A percentile compares a stretch with the other conserved stretches of the same genome.
Evolutionary conservation across 2,888 invertebrate species (phyloP).

Genomic region (Polydrusus tereticollis): DNA sequence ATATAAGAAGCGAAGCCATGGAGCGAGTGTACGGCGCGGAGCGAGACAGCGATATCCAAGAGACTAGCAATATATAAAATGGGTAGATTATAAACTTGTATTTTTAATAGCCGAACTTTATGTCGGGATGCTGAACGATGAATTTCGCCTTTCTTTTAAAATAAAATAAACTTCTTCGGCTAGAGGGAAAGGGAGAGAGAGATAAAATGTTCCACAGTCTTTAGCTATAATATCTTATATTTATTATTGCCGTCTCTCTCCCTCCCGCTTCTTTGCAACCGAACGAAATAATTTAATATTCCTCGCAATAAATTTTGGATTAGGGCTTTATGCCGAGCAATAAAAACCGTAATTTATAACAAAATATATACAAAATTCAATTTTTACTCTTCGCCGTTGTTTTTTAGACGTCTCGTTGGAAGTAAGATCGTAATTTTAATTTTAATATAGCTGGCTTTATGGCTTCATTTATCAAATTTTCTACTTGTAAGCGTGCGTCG

Average conservation of each 20-base stretch:
- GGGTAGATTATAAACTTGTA: conserved; percentile 68
- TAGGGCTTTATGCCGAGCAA: conserved; percentile 67
- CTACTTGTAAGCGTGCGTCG: not conserved
- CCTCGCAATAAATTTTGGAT: conserved; percentile 68
- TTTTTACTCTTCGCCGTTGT: conserved; percentile 53
- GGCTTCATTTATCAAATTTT: conserved; percentile 22
- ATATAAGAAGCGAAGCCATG: conserved; percentile 50
- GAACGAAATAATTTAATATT: conserved; percentile 65
- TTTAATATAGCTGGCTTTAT: conserved; percentile 28
- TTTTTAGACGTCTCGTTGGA: conserved; percentile 32
- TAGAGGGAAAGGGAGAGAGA: conserved; percentile 58
- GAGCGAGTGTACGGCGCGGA: conserved; percentile 20
- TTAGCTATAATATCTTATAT: conserved; percentile 67
- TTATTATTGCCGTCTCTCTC: conserved; percentile 60
- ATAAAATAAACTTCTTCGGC: conserved; percentile 62
- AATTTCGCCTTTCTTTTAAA: conserved; percentile 63
- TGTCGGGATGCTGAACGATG: conserved; percentile 66
- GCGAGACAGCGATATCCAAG: conserved; percentile 55
- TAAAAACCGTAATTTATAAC: conserved; percentile 69
- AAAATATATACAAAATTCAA: conserved; percentile 66
- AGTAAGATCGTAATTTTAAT: conserved; percentile 29
- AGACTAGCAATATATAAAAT: conserved; percentile 65
- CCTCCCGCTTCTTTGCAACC: conserved; percentile 33
- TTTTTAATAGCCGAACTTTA: conserved; percentile 67
- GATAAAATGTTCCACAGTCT: conserved; percentile 63